phyloP scores from a whole-genome alignment of 2,797 vertebrate species.

The Pagetopsis macropterus region DNA sequence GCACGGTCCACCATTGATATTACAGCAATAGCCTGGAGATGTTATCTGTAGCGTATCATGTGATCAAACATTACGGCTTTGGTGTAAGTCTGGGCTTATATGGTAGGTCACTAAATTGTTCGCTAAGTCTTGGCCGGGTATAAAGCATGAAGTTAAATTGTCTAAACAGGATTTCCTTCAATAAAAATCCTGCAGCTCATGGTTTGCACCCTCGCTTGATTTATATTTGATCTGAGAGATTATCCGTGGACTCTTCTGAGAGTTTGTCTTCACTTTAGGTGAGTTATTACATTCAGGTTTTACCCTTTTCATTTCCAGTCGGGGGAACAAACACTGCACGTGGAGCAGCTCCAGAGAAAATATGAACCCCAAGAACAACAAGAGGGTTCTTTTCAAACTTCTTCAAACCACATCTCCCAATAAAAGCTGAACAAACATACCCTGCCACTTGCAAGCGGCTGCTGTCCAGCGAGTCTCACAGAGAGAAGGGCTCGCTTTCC shows the following conservation, averaged over 20 bases:
- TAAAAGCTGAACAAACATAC: conserved; percentile 91
- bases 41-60: conserved; percentile 47
- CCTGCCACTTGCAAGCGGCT: conserved; percentile 80
- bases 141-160: conserved; percentile 40
- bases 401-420: conserved; percentile 86
- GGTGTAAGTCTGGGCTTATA: conserved; percentile 30
- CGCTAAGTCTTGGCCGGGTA: conserved; percentile 32
- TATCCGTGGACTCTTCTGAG: conserved; percentile 59
- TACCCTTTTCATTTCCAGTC: conserved; percentile 68
- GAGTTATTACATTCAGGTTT: conserved; percentile 76
- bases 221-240: conserved; percentile 70
- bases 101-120: conserved; percentile 44
- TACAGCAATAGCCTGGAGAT: conserved; percentile 38
- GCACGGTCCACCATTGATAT: conserved; percentile 22
- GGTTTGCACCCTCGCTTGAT: conserved; percentile 50
- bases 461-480: conserved; percentile 78
- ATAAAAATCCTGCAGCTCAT: conserved; percentile 43
- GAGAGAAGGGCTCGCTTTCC: conserved; percentile 70
- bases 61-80: conserved; percentile 54
- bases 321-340: conserved; percentile 72
- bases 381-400: conserved; percentile 87
- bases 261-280: conserved; percentile 78
- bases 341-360: conserved; percentile 85
- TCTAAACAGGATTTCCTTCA: conserved; percentile 38
- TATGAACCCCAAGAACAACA: conserved; percentile 87